A percentile compares a stretch with the other conserved stretches of the same genome.
Evolutionary conservation across 2,888 invertebrate species (phyloP).

Genomic region (Allacma fusca): DNA sequence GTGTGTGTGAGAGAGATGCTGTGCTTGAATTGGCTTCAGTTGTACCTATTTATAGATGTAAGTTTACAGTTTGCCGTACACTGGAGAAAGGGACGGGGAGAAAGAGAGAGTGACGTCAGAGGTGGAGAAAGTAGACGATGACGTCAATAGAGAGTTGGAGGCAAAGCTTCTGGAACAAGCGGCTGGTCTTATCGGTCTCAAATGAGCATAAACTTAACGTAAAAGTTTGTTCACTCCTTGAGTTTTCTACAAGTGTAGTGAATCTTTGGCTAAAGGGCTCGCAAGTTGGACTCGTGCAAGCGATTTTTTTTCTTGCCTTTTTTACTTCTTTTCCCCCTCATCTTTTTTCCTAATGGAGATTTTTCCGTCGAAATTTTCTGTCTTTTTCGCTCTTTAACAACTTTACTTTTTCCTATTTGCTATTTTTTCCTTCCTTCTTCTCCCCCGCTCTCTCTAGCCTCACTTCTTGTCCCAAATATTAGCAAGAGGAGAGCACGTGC

Average conservation of each 20-base stretch:
- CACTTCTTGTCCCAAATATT: background rate
- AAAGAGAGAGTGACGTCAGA: slow-evolving; percentile 42
- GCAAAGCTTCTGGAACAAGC: slow-evolving; percentile 33
- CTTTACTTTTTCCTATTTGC: background rate
- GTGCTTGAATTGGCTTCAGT: background rate
- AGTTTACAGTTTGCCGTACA: background rate
- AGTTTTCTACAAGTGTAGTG: slow-evolving; percentile 29
- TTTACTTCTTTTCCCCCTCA: slow-evolving; percentile 16
- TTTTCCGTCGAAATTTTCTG: background rate
- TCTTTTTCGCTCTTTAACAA: slow-evolving; percentile 6
- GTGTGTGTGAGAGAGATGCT: too few relatives aligned
- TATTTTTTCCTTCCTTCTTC: background rate
- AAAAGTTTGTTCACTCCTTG: slow-evolving; percentile 42
- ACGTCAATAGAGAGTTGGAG: slow-evolving; percentile 41
- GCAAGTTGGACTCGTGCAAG: slow-evolving; percentile 24
- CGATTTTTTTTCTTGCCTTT: background rate
- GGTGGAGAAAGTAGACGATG: slow-evolving; percentile 45
- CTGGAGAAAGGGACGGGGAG: background rate
- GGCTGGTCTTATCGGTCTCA: slow-evolving; percentile 43
- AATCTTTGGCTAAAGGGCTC: slow-evolving; percentile 39
- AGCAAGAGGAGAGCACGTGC: background rate
- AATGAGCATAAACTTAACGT: slow-evolving; percentile 44
- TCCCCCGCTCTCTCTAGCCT: background rate
- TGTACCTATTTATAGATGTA: background rate
- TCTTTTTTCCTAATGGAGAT: background rate